Conservation (phyloP, 2,797 vertebrate genomes). For the Zonotrichia albicollis region DNA sequence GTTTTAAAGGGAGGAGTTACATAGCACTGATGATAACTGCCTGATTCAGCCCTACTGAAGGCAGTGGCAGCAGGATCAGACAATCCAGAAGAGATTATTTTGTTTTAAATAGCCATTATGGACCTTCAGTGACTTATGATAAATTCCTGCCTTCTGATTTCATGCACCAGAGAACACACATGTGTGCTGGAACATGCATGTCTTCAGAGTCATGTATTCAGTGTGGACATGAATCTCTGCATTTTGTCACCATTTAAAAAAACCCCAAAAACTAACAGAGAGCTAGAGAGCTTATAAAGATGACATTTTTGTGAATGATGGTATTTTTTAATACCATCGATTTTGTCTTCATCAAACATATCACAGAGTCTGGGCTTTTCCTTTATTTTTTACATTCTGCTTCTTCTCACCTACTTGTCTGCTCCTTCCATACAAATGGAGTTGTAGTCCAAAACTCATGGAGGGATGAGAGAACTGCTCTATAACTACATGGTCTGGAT, state of each 20-base stretch:
- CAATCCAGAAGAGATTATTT: background rate
- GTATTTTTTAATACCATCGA: accelerated
- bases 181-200: background rate
- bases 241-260: background rate
- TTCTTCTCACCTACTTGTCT: background rate
- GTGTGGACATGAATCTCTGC: background rate
- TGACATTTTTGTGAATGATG: background rate
- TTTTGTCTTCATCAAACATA: background rate
- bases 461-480: background rate
- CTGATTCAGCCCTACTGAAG: background rate
- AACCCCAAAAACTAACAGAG: background rate
- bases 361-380: background rate
- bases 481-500: background rate
- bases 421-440: background rate
- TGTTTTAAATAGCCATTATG: background rate
- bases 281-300: background rate
- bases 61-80: background rate
- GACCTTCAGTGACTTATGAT: background rate
- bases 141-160: background rate
- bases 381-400: background rate
- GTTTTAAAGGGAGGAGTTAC: background rate
- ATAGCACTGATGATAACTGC: background rate
- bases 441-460: background rate
- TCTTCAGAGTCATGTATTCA: background rate
- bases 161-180: accelerated